These are phyloP conservation scores for Macrostomum lignano DNA, from an alignment of 1,140 invertebrate genomes.

Conservation along the genomic window DNA sequence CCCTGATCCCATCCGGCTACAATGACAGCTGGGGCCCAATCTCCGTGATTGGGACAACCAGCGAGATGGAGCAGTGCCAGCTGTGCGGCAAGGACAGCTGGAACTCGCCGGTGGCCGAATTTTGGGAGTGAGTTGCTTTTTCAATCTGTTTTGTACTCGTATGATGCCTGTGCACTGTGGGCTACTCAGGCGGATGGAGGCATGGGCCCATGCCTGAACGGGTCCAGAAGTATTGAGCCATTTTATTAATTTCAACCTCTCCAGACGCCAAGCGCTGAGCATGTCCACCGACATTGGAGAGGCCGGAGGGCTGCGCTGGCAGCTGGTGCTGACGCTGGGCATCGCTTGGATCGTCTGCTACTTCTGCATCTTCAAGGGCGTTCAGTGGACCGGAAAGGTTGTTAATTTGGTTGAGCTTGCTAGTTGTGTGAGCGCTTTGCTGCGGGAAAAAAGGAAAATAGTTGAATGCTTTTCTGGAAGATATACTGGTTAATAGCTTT, in stretches of 20 bases:
- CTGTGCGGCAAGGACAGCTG: conserved; percentile 16
- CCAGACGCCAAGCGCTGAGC: conserved; percentile 10
- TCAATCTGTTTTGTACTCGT: not conserved
- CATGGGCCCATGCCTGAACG: conserved; percentile 5
- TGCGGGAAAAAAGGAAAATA: conserved; percentile 1
- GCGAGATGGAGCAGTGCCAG: conserved; percentile 20
- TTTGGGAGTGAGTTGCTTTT: conserved; percentile 49
- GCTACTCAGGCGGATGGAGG: too few relatives aligned
- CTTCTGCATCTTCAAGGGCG: conserved; percentile 31
- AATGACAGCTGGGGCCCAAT: not conserved
- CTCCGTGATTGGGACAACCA: not conserved
- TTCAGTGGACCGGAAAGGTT: conserved; percentile 32
- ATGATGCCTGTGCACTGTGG: too few relatives aligned
- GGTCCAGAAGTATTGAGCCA: conserved; percentile 2
- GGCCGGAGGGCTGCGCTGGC: conserved; percentile 29
- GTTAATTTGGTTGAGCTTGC: not conserved
- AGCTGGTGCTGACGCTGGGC: conserved; percentile 24
- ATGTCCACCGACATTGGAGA: conserved; percentile 20
- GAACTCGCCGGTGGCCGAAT: conserved; percentile 50
- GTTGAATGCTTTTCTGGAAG: not conserved
- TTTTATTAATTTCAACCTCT: conserved; percentile 4
- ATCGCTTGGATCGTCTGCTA: conserved; percentile 26
- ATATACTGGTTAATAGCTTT: not conserved
- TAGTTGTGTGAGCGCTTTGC: not conserved
- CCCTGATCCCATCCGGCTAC: not conserved